Evolutionary conservation across 1,140 invertebrate genomes (phyloP).

Genomic region (roundworm (Caenorhabditis elegans)): DNA sequence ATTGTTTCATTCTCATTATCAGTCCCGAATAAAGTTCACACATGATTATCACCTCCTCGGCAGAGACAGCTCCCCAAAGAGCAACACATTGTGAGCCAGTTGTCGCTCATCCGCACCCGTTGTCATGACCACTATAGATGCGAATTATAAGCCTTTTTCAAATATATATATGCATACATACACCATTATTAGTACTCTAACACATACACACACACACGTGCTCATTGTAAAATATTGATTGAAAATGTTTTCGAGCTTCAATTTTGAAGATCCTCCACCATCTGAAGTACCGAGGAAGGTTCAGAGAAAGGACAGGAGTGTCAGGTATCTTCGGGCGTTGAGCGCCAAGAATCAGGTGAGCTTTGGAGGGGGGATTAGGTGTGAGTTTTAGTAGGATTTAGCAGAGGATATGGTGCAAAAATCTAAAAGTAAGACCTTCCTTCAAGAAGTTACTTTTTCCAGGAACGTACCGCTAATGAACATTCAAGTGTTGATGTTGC

Average conservation of each 20-base stretch:
- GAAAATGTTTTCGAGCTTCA: conserved; percentile 4
- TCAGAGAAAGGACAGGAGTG: not conserved
- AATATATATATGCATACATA: not conserved
- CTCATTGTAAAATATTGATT: not conserved
- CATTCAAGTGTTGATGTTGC: not conserved
- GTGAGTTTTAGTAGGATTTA: too few relatives aligned
- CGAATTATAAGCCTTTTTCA: not conserved
- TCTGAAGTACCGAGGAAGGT: not conserved
- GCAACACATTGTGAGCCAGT: too few relatives aligned
- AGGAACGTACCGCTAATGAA: not conserved
- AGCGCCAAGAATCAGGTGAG: not conserved
- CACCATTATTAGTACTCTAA: not conserved
- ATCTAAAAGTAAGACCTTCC: too few relatives aligned
- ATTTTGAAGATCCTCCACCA: not conserved
- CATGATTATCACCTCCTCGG: too few relatives aligned
- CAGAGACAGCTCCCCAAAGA: too few relatives aligned
- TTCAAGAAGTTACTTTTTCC: not conserved
- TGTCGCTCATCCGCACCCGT: not conserved
- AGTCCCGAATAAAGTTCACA: too few relatives aligned
- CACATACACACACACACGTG: not conserved
- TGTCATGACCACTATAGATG: not conserved
- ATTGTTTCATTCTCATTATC: too few relatives aligned
- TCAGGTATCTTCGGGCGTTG: not conserved
- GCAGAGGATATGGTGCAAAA: too few relatives aligned
- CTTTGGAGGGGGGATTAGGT: too few relatives aligned